Evolutionary conservation across 2,113 vertebrate species (phyloP), one percentile per base, ranked within the genome.

Genomic region (Syngnathoides biaculeatus): DNA sequence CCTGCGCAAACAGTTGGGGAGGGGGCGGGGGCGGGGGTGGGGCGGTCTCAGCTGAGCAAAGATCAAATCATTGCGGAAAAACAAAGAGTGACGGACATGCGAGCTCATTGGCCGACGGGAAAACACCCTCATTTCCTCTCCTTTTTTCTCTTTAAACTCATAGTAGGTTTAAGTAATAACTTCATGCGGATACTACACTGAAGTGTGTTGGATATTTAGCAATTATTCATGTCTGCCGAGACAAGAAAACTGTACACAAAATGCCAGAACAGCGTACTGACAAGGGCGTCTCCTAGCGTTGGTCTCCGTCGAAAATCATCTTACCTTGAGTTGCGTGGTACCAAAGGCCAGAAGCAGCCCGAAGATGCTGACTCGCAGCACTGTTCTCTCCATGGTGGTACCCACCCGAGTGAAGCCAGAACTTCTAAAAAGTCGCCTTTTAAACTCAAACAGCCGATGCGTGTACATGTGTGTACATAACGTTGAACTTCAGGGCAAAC

Each of bases 301-400:
- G 12, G 7, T 17, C 15, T 61, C 24, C 58, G 19, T 26, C 19
- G 13, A 11, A 20, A 11, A 24, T 71, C 14, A 14, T 2, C 76
- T 60, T 86, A 88, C 89, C 83, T 83, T 74, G 64, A 83, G 78
- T 48, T 69, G 73, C 15, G 82, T 20, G 47, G 57, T 39, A 47
- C 48, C 78, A 62, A 69, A 76, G 67, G 53, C 67, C 82, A 88
- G 59, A 65, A 88, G 71, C 26, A 87, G 67, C 26, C 75, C 82
- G 35, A 80, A 64, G 48, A 89, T 67, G 40, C 43, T 50, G 53
- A 83, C 9, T 30, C 42, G 67, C 42, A 78, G 13, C 70, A 69
- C 65, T 40, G 73, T 19, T 62, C 65, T 79, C 67, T 53, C 67
- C 89, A 89, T 90, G 60, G 66, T 63, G 53, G 11, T 27, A 53